A percentile compares a stretch with the other conserved stretches of the same genome.
phyloP scores from a whole-genome alignment of 2,888 invertebrate genomes.

The Nebria salina region DNA sequence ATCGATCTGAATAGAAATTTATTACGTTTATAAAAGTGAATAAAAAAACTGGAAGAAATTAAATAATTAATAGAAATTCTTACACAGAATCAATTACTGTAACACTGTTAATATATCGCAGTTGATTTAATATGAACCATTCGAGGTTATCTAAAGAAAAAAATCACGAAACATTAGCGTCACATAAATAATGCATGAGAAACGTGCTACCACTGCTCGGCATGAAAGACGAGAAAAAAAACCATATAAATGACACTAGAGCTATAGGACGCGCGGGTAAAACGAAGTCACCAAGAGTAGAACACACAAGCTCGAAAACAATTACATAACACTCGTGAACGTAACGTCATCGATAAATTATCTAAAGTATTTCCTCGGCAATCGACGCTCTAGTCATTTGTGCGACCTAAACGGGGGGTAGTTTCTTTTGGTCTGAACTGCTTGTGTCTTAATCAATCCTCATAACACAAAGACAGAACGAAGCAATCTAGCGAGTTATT shows the following conservation, averaged over 20 bases:
- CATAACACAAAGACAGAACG: slow-evolving; percentile 61
- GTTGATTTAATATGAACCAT: slow-evolving; percentile 6
- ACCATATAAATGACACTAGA: neutral
- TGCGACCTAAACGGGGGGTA: neutral
- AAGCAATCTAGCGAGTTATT: slow-evolving; percentile 60
- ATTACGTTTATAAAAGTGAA: too few species aligned
- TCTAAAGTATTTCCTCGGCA: slow-evolving; percentile 22
- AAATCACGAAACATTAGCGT: slow-evolving; percentile 14
- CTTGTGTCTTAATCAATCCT: slow-evolving; percentile 62
- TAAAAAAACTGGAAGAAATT: too few species aligned
- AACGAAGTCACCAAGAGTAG: neutral
- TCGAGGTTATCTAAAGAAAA: slow-evolving; percentile 5
- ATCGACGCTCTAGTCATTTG: slow-evolving; percentile 36
- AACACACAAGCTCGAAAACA: neutral
- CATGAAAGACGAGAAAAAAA: neutral
- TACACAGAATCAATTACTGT: slow-evolving; percentile 12
- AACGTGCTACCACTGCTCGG: neutral
- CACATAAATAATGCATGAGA: slow-evolving; percentile 2
- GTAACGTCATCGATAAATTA: slow-evolving; percentile 38
- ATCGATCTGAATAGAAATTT: too few species aligned
- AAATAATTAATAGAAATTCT: neutral
- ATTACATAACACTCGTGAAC: slow-evolving; percentile 27
- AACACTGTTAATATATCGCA: slow-evolving; percentile 5
- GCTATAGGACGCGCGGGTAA: neutral
- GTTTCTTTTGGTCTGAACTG: slow-evolving; percentile 45